Percentiles rank a stretch among this genome's conserved stretches.
phyloP scores from a whole-genome alignment of 1,140 invertebrate species.

The Drosophila willistoni region DNA sequence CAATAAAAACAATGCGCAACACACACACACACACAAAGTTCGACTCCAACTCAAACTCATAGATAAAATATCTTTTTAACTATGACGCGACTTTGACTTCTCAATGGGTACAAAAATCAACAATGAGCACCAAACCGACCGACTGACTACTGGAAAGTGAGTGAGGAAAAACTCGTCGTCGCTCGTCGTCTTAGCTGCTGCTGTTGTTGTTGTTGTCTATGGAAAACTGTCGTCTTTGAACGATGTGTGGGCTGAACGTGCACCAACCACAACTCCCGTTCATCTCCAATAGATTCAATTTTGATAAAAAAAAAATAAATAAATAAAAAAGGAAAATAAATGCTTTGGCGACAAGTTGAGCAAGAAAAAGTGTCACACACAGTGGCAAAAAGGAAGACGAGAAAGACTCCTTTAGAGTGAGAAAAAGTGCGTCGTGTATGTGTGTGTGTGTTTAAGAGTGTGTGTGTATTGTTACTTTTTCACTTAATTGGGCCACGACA shows the following conservation, averaged over 20 bases:
- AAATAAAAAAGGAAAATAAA: background rate
- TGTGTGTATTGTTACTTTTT: too few species aligned
- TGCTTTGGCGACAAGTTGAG: constrained; percentile 70
- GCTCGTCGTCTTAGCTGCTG: background rate
- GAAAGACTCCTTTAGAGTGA: constrained; percentile 3
- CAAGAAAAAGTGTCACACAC: constrained; percentile 67
- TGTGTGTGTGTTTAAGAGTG: too few species aligned
- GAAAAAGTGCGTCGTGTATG: background rate
- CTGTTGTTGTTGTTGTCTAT: too few species aligned
- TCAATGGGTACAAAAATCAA: constrained; percentile 50
- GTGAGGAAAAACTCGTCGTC: background rate
- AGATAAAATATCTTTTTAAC: constrained; percentile 70
- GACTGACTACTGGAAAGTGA: constrained; percentile 50
- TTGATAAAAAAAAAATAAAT: constrained; percentile 52
- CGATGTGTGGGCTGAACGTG: constrained; percentile 61
- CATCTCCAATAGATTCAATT: constrained; percentile 67
- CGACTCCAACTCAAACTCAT: constrained; percentile 45
- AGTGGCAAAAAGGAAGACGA: constrained; percentile 27
- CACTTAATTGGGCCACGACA: constrained; percentile 65
- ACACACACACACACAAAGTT: constrained; percentile 9
- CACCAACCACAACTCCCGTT: constrained; percentile 35
- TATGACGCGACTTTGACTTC: constrained; percentile 61
- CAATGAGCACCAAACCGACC: constrained; percentile 17
- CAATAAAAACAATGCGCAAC: constrained; percentile 51
- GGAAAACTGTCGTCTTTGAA: constrained; percentile 34